These are phyloP conservation scores for Apotomis capreana DNA, from an alignment of 2,888 invertebrate genomes.

Conservation along the genomic window DNA sequence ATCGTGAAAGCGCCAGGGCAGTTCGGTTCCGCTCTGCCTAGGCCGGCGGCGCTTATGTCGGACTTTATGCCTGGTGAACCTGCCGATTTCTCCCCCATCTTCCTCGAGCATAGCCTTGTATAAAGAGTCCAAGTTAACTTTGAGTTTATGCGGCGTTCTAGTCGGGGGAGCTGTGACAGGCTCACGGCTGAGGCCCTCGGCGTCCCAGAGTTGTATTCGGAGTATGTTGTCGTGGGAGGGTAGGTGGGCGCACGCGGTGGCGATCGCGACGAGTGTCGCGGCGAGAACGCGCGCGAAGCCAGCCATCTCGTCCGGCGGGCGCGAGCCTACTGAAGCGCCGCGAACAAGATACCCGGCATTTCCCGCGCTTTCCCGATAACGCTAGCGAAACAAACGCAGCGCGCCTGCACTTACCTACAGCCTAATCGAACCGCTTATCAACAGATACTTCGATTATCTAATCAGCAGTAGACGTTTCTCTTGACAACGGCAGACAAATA, in stretches of 20 bases:
- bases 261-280: constrained; percentile 66
- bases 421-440: constrained; percentile 1
- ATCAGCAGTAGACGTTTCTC: constrained; percentile 9
- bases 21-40: constrained; percentile 67
- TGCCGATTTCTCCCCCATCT: constrained; percentile 65
- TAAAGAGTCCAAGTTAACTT: constrained; percentile 72
- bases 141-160: constrained; percentile 58
- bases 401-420: constrained; percentile 14
- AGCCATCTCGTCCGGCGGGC: constrained; percentile 74
- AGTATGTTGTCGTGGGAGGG: constrained; percentile 78
- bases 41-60: constrained; percentile 78
- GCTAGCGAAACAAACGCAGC: constrained; percentile 42
- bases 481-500: constrained; percentile 49
- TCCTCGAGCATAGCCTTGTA: constrained; percentile 76
- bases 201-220: constrained; percentile 79
- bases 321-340: constrained; percentile 72
- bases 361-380: constrained; percentile 82
- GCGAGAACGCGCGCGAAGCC: constrained; percentile 65
- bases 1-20: constrained; percentile 81
- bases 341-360: constrained; percentile 51
- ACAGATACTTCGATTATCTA: constrained; percentile 13
- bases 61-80: constrained; percentile 75
- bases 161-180: constrained; percentile 56
- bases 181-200: constrained; percentile 73
- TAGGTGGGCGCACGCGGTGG: constrained; percentile 71